These are phyloP conservation scores for Lamellibrachia columna DNA, from an alignment of 2,888 invertebrate genomes.

Conservation along the genomic window DNA sequence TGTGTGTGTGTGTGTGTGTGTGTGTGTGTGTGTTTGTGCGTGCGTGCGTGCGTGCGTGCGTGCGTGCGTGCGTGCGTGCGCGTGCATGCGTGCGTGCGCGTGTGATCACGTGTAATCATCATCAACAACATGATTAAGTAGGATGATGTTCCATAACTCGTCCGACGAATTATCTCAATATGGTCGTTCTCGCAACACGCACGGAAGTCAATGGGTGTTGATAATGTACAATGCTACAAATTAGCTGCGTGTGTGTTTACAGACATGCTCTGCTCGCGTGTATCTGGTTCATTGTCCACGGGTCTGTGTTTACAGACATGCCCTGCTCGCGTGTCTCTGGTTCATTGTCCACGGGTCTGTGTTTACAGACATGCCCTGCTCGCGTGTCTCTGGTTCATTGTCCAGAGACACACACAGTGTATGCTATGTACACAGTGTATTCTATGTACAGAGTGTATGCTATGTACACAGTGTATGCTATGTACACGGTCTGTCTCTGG, in stretches of 20 bases:
- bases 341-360: neutral
- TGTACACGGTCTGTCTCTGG: too few species aligned
- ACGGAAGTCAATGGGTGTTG: neutral
- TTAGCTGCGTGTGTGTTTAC: neutral
- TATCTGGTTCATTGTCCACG: too few species aligned
- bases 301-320: too few species aligned
- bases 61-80: neutral
- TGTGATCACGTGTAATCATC: neutral
- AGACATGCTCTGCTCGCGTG: neutral
- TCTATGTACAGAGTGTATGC: too few species aligned
- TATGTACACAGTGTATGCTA: too few species aligned
- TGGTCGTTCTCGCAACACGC: neutral
- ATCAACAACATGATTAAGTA: neutral
- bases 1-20: neutral
- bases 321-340: too few species aligned
- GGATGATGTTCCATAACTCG: neutral
- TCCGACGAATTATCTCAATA: neutral
- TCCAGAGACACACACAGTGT: too few species aligned
- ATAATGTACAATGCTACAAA: neutral
- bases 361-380: neutral
- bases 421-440: too few species aligned
- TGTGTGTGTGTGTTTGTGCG: too few species aligned
- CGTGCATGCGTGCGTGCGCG: neutral
- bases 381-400: too few species aligned
- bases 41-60: neutral